These are phyloP conservation scores for Leptopterna dolabrata DNA, from an alignment of 2,888 invertebrate genomes.

Conservation along the genomic window DNA sequence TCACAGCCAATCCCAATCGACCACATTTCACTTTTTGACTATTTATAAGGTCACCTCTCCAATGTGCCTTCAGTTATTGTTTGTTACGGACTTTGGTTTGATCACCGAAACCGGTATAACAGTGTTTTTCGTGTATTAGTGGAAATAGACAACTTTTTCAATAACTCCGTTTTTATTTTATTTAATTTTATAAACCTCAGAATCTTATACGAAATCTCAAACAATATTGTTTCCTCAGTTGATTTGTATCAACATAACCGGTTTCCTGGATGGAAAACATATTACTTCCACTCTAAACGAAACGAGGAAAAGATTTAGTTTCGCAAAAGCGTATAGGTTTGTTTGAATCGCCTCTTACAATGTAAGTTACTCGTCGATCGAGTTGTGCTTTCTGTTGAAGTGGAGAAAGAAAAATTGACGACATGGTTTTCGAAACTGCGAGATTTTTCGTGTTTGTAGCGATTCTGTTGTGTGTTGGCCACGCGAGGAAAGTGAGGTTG, in stretches of 20 bases:
- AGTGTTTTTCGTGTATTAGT: too few relatives aligned
- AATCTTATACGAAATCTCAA: too few relatives aligned
- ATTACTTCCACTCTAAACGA: neutral
- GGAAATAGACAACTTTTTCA: too few relatives aligned
- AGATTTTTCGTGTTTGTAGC: neutral
- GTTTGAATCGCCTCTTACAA: neutral
- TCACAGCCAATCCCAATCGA: too few relatives aligned
- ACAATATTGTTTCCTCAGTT: neutral
- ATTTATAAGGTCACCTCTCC: too few relatives aligned
- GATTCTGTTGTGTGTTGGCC: neutral
- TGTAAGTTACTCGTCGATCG: neutral
- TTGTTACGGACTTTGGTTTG: too few relatives aligned
- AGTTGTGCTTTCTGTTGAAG: neutral
- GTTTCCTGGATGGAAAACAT: neutral
- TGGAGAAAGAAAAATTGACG: neutral
- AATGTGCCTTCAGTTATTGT: too few relatives aligned
- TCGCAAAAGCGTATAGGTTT: neutral
- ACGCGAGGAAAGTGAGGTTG: constrained; percentile 43
- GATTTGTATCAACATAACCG: neutral
- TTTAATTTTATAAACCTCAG: too few relatives aligned
- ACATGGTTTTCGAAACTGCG: neutral
- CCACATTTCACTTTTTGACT: too few relatives aligned
- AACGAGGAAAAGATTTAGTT: neutral
- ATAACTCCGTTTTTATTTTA: too few relatives aligned
- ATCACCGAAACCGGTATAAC: too few relatives aligned